phyloP scores from a whole-genome alignment of 2,888 invertebrate species.

The Apamea crenata region DNA sequence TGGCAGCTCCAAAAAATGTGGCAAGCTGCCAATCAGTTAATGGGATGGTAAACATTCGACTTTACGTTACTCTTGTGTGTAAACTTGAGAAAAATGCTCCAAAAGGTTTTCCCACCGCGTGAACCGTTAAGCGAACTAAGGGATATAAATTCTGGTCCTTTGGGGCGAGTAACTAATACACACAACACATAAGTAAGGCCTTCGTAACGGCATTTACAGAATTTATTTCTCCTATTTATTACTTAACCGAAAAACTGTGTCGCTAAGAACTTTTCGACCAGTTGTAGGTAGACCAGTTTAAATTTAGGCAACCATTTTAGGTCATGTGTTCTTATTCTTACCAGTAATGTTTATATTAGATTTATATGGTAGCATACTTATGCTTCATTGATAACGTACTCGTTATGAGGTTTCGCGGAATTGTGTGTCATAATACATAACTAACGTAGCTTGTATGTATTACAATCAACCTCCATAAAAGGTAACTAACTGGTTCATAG shows the following conservation, averaged over 20 bases:
- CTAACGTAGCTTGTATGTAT: neutral
- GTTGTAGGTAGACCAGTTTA: neutral
- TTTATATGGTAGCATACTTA: slow-evolving; percentile 17
- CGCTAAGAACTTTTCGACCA: neutral
- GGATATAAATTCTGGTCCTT: slow-evolving; percentile 40
- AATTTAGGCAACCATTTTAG: neutral
- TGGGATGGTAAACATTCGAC: slow-evolving; percentile 31
- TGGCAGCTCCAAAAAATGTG: slow-evolving; percentile 19
- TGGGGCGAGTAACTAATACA: slow-evolving; percentile 41
- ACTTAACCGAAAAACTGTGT: neutral
- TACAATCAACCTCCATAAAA: neutral
- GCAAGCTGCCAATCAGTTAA: slow-evolving; percentile 37
- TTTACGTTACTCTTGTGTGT: slow-evolving; percentile 32
- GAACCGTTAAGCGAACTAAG: slow-evolving; percentile 33
- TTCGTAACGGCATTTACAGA: slow-evolving; percentile 17
- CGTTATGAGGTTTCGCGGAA: slow-evolving; percentile 16
- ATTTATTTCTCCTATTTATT: slow-evolving; percentile 25
- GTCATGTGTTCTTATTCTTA: slow-evolving; percentile 19
- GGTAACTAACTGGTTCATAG: slow-evolving; percentile 3
- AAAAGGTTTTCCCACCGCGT: slow-evolving; percentile 1
- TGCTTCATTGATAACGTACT: slow-evolving; percentile 17
- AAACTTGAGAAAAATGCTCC: slow-evolving; percentile 16
- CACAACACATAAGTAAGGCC: slow-evolving; percentile 28
- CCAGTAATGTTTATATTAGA: neutral
- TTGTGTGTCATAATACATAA: slow-evolving; percentile 21